Evolutionary conservation across 1,140 invertebrate genomes (phyloP), one percentile per base, ranked within the genome.

Genomic region (Drosophila mayri): DNA sequence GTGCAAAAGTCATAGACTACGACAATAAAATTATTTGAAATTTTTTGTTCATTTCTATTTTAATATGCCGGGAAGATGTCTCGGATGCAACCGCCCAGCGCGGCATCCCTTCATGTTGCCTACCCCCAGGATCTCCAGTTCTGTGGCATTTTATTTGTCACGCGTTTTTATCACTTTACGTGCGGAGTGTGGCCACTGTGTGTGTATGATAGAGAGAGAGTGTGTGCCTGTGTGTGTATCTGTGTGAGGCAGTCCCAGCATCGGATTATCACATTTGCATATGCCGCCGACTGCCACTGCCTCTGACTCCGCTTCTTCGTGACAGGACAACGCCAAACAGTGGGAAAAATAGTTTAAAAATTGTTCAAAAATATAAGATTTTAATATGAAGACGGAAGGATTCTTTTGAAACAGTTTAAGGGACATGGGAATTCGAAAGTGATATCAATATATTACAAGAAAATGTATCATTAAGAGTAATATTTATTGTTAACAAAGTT

Each of bases 221-320:
- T 49, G 35, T 54, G 30, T 43, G 60, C 44, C 37, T 30, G 43
- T 25, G 22, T 54, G 52, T 59, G 25, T 50, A 30, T 68, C 61
- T 46, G 61, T 49, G 61, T 60, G 74, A 40, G 46, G 63, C 63
- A 64, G 72, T 52, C 63, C 63, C 59, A 75, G 67, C 86, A 90
- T 81, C 85, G 88, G 85, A 88, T 88, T 88, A 88, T 88, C 85
- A 90, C 85, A 90, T 90, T 90, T 90, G 85, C 85, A 90, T 90
- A 90, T 79, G 85, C 73, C 78, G 66, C 59, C 72, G 71, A 49
- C 58, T 62, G 52, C 46, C 18, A 0, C 32, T 46, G 55, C 68
- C 35, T 64, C 63, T 65, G 62, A 41, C 41, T 43, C 67, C 40
- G 18, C 30, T 40, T 44, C 41, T 46, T 78, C 57, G 63, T 84